A percentile compares a stretch with the other conserved stretches of the same genome.
Evolutionary conservation across 2,113 vertebrate species (phyloP).

Genomic region (Dipodomys spectabilis): DNA sequence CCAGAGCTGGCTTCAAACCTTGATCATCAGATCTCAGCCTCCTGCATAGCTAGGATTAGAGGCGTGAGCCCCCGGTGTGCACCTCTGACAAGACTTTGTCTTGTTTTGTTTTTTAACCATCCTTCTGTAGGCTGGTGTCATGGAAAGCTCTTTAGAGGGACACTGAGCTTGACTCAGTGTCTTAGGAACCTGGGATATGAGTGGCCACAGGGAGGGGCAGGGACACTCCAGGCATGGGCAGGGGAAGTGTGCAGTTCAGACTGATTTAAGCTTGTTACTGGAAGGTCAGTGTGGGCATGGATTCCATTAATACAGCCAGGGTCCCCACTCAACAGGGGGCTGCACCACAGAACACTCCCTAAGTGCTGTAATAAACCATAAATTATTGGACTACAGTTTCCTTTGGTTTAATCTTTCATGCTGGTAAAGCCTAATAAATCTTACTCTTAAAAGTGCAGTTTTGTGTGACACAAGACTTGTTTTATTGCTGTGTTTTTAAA

Average conservation of each 20-base stretch:
- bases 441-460: constrained; percentile 14
- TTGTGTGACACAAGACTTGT: background rate
- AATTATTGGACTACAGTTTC: background rate
- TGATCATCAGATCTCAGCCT: too few species aligned
- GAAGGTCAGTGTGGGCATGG: background rate
- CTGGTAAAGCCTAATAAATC: constrained; percentile 3
- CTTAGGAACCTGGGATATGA: background rate
- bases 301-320: background rate
- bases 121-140: background rate
- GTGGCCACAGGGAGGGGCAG: background rate
- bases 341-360: background rate
- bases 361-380: background rate
- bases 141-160: background rate
- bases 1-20: too few species aligned
- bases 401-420: constrained; percentile 33
- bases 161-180: background rate
- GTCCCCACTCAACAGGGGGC: background rate
- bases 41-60: too few species aligned
- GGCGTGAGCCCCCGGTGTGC: too few species aligned
- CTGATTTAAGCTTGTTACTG: background rate
- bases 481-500: constrained; percentile 16
- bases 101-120: background rate
- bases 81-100: too few species aligned
- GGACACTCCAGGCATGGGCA: background rate
- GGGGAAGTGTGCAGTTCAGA: too few species aligned